phyloP scores from a whole-genome alignment of 2,888 invertebrate genomes.

The Aspidiotus destructor region DNA sequence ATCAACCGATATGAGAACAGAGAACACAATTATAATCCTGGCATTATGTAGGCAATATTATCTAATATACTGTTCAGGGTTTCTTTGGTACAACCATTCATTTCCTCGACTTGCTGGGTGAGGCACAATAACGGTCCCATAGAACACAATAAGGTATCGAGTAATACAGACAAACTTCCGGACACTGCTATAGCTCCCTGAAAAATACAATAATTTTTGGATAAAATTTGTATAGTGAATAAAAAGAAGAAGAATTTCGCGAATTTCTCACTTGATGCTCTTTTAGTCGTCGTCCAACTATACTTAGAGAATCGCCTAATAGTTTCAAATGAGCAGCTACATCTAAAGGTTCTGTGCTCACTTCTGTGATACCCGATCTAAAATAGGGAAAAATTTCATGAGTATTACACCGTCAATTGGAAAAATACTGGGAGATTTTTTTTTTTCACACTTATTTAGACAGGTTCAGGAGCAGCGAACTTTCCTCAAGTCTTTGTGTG shows the following conservation, averaged over 20 bases:
- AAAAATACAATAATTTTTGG: conserved; percentile 37
- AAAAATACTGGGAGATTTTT: too few relatives aligned
- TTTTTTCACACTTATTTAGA: too few relatives aligned
- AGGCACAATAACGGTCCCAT: conserved; percentile 79
- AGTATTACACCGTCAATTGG: too few relatives aligned
- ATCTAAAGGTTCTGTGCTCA: conserved; percentile 64
- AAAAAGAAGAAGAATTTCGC: conserved; percentile 3
- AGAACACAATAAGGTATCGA: conserved; percentile 86
- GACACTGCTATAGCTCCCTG: conserved; percentile 91
- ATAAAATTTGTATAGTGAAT: neutral
- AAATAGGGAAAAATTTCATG: too few relatives aligned
- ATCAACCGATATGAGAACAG: too few relatives aligned
- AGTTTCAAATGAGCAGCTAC: conserved; percentile 86
- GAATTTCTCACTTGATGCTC: conserved; percentile 65
- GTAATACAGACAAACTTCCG: conserved; percentile 80
- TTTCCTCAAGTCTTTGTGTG: too few relatives aligned
- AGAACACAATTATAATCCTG: conserved; percentile 50
- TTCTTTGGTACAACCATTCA: conserved; percentile 53
- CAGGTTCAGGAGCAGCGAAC: too few relatives aligned
- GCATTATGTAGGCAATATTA: conserved; percentile 93
- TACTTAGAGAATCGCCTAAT: conserved; percentile 83
- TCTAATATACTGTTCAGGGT: conserved; percentile 63
- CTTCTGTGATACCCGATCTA: neutral
- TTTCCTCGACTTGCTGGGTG: conserved; percentile 70
- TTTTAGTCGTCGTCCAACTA: conserved; percentile 84